phyloP scores from a whole-genome alignment of 1,140 invertebrate species.

The Latrodectus geometricus region DNA sequence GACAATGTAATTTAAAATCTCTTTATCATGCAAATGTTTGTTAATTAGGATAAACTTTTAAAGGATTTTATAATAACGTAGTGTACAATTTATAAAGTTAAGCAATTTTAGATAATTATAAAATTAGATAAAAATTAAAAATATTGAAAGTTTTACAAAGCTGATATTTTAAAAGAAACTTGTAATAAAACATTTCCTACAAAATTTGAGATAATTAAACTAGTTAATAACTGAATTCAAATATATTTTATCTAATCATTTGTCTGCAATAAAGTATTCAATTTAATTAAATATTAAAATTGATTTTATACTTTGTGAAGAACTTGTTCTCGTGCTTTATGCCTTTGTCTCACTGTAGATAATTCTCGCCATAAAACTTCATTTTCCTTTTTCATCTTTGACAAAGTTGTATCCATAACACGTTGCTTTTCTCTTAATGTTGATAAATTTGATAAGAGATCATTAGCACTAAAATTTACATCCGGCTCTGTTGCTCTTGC shows the following conservation, averaged over 20 bases:
- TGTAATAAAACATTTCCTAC: too few relatives aligned
- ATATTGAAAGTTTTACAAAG: too few relatives aligned
- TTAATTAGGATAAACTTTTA: too few relatives aligned
- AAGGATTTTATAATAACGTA: too few relatives aligned
- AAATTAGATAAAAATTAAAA: too few relatives aligned
- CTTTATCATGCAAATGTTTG: too few relatives aligned
- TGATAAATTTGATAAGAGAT: constrained; percentile 87
- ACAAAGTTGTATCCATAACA: constrained; percentile 84
- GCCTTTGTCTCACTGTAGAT: constrained; percentile 89
- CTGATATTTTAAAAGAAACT: neutral
- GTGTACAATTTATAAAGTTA: too few relatives aligned
- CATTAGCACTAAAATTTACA: constrained; percentile 64
- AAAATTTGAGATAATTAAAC: too few relatives aligned
- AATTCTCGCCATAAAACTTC: constrained; percentile 95
- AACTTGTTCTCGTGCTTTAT: constrained; percentile 96
- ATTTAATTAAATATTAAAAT: neutral
- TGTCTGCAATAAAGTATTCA: too few relatives aligned
- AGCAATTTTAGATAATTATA: too few relatives aligned
- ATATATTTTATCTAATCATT: neutral
- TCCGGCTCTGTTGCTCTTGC: neutral
- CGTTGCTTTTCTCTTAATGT: constrained; percentile 90
- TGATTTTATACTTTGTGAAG: constrained; percentile 94
- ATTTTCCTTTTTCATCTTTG: constrained; percentile 94
- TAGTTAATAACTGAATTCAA: too few relatives aligned
- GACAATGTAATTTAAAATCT: too few relatives aligned